These are phyloP conservation scores for Cololabis saira DNA, from an alignment of 2,113 vertebrate species.

Conservation along the genomic window DNA sequence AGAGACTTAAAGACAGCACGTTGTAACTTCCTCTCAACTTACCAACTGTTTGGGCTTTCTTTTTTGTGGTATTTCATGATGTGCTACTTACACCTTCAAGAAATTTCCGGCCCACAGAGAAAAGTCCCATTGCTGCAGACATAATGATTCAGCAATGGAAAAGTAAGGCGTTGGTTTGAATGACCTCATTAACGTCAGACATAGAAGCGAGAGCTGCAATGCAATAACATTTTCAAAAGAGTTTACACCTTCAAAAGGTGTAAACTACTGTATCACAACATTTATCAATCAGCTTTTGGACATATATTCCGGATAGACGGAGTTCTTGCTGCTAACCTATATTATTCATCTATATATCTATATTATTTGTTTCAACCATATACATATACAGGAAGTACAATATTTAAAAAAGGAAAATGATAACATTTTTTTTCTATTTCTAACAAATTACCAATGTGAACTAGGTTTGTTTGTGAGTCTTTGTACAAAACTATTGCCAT, in stretches of 20 bases:
- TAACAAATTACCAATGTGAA: too few relatives aligned
- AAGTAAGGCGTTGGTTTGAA: background rate
- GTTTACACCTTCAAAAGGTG: background rate
- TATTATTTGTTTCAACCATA: too few relatives aligned
- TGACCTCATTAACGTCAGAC: background rate
- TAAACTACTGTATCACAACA: background rate
- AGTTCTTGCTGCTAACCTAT: too few relatives aligned
- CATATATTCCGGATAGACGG: too few relatives aligned
- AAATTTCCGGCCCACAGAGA: constrained; percentile 27
- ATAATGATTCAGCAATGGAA: background rate
- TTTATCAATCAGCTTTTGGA: too few relatives aligned
- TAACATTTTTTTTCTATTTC: too few relatives aligned
- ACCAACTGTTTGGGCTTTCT: constrained; percentile 19
- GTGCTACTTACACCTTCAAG: background rate
- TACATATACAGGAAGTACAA: too few relatives aligned
- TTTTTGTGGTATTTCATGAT: background rate
- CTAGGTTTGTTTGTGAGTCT: too few relatives aligned
- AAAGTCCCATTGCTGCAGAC: background rate
- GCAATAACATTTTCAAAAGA: background rate
- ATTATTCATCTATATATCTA: too few relatives aligned
- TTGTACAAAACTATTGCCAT: too few relatives aligned
- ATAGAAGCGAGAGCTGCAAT: background rate
- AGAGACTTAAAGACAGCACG: background rate
- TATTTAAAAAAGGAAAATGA: too few relatives aligned
- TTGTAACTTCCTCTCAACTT: background rate